Evolutionary conservation across 2,888 invertebrate genomes (phyloP), one percentile per base, ranked within the genome.

Genomic region (Pardosa pseudoannulata): DNA sequence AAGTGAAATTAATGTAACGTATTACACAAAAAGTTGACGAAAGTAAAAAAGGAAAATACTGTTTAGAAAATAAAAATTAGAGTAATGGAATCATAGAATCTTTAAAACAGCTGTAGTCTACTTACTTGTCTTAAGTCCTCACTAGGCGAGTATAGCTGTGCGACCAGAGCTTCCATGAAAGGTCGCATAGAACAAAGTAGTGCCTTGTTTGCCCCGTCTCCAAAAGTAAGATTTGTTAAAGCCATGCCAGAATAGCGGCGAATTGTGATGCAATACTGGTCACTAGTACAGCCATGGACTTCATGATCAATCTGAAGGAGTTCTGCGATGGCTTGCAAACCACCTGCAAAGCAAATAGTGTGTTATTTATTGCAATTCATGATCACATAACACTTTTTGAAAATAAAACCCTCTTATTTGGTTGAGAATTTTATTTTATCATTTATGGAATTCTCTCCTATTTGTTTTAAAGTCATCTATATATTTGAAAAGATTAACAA

Each of bases 211-310:
- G 96, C 96, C 74, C 97, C 96, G 92, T 99, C 98, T 11, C 99
- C 98, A 91, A 98, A 99, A 0, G 99, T 99, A 46, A 99, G 93
- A 92, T 99, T 99, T 0, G 99, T 99, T 78, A 99, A 92, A 0
- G 98, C 97, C 98, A 99, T 99, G 86, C 98, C 96, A 11, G 98
- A 97, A 91, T 98, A 98, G 89, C 98, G 94, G 78, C 98, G 94
- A 92, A 98, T 93, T 0, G 93, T 93, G 56, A 93, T 91, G 90
- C 93, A 97, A 90, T 96, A 95, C 90, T 95, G 94, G 91, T 96
- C 96, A 27, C 80, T 88, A 29, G 76, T 94, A 91, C 95, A 95
- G 1, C 97, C 96, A 91, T 98, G 97, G 0, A 95, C 94, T 70
- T 95, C 94, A 91, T 98, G 96, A 92, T 99, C 98, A 68, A 95